Conservation (phyloP, 2,113 vertebrate species). For the Brevimyrus niger region DNA sequence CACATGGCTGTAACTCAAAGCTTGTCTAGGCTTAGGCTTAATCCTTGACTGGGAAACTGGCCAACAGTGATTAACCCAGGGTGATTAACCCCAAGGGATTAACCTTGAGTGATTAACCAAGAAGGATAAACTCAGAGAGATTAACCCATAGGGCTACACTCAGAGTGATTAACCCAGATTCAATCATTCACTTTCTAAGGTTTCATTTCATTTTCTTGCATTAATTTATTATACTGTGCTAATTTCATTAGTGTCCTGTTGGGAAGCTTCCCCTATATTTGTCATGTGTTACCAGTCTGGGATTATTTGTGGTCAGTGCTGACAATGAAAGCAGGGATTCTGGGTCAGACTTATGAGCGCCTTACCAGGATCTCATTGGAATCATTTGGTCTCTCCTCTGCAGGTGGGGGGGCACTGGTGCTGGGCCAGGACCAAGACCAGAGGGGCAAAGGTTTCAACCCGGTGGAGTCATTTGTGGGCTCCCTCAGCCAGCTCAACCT, state of each 20-base stretch:
- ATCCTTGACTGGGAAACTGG: no score
- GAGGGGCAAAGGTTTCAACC: constrained; percentile 91
- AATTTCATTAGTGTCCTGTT: not conserved
- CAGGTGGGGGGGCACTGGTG: constrained; percentile 86
- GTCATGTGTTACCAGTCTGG: not conserved
- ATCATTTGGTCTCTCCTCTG: constrained; percentile 12
- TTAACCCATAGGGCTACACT: no score
- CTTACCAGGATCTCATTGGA: not conserved
- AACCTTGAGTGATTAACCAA: no score
- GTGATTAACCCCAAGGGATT: no score
- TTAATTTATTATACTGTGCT: not conserved
- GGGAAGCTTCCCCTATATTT: not conserved
- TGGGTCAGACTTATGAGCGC: not conserved
- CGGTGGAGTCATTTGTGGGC: constrained; percentile 93
- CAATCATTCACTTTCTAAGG: not conserved
- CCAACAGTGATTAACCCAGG: no score
- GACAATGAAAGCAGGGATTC: not conserved
- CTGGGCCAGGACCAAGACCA: constrained; percentile 94
- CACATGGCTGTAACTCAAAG: no score
- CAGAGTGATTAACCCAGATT: not conserved
- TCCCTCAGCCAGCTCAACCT: constrained; percentile 94
- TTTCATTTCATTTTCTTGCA: not conserved
- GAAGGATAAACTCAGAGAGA: no score
- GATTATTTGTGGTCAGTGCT: not conserved
- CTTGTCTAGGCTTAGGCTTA: no score